Evolutionary conservation across 2,797 vertebrate species (phyloP), one percentile per base, ranked within the genome.

Genomic region (Tachyglossus aculeatus): DNA sequence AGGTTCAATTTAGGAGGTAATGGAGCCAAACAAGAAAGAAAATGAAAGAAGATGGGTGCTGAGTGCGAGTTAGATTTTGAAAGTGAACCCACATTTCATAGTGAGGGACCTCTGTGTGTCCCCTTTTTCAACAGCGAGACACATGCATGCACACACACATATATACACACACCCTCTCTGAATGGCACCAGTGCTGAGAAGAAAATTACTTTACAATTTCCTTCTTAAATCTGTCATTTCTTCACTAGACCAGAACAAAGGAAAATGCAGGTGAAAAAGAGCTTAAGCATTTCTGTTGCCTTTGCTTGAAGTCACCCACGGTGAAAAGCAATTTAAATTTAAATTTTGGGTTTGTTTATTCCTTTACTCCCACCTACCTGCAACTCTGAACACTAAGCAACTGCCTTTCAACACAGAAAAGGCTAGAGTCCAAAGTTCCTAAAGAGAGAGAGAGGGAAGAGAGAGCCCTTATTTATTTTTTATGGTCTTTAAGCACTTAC

Each of bases 251-350:
- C 25, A 67, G 44, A 76, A 48, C 51, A 71, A 57, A 71, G 24
- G 10, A 67, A 64, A 78, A 32, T 13, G 18, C n/a, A 21, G 1
- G 9, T 63, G 22, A 21, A 69, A 27, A 58, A 43, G 21, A 27
- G 8, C 3, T 6, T 12, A 25, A 55, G 14, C 31, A 32, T 64
- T 57, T 40, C 50, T 50, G 67, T n/a, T 55, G 57, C 66, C 70
- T 72, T 68, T 64, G 67, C 62, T 71, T 37, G 53, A 77, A 64
- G 60, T 72, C 60, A 41, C 36, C 41, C 61, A 59, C 43, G 38
- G 51, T 62, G 64, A 70, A 59, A n/a, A 51, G 34, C 47, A 54
- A 65, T 70, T 70, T 74, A 61, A 72, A 86, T 74, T 77, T 62
- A 74, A 78, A 78, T 45, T 38, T 38, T 12, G 56, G 44, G 43